Conservation (phyloP, 2,797 vertebrate species). For the Lutjanus campechanus region DNA sequence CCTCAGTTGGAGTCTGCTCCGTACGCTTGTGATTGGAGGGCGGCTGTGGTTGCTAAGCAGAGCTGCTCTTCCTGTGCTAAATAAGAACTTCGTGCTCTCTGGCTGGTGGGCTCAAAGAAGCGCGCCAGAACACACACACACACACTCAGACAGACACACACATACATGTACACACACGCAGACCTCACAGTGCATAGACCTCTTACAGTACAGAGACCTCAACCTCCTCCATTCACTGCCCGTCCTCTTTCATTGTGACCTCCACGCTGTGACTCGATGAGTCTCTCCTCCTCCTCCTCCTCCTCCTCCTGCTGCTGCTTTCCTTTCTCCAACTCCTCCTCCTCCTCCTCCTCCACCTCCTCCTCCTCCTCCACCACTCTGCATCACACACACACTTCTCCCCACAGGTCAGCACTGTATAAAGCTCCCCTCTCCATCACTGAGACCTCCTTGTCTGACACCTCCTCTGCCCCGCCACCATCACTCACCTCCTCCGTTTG, state of each 20-base stretch:
- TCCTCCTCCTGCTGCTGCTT: slow-evolving; percentile 41
- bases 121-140: slow-evolving; percentile 71
- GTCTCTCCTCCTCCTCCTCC: slow-evolving; percentile 55
- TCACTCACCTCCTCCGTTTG: slow-evolving; percentile 77
- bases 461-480: slow-evolving; percentile 70
- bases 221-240: slow-evolving; percentile 66
- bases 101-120: slow-evolving; percentile 86
- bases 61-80: slow-evolving; percentile 89
- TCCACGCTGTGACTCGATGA: slow-evolving; percentile 55
- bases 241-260: slow-evolving; percentile 72
- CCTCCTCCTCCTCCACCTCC: slow-evolving; percentile 50
- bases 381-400: slow-evolving; percentile 59
- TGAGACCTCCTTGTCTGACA: slow-evolving; percentile 74
- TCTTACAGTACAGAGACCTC: slow-evolving; percentile 73
- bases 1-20: slow-evolving; percentile 79
- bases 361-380: slow-evolving; percentile 52
- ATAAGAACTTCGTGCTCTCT: slow-evolving; percentile 88
- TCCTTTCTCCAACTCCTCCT: slow-evolving; percentile 46
- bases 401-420: slow-evolving; percentile 58
- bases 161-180: slow-evolving; percentile 34
- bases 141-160: slow-evolving; percentile 16
- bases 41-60: slow-evolving; percentile 88
- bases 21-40: slow-evolving; percentile 86
- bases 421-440: slow-evolving; percentile 70
- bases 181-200: slow-evolving; percentile 63